Conservation (phyloP, 2,888 invertebrate species). For the Diabrotica balteata region DNA sequence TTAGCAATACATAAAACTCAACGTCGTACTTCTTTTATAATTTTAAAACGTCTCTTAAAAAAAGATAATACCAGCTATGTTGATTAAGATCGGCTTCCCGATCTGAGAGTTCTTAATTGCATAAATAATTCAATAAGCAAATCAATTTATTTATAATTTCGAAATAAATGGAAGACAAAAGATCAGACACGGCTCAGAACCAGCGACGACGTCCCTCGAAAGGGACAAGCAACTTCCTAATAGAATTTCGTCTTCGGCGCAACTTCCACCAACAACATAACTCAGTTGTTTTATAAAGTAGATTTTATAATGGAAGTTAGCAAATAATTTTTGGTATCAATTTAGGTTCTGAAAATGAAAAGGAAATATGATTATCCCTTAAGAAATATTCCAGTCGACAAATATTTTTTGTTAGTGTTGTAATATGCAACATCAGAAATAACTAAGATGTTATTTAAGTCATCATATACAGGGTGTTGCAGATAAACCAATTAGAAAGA, state of each 20-base stretch:
- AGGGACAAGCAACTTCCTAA: constrained; percentile 2
- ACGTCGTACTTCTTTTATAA: too few relatives aligned
- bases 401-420: too few relatives aligned
- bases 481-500: too few relatives aligned
- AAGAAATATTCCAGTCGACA: too few relatives aligned
- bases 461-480: too few relatives aligned
- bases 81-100: too few relatives aligned
- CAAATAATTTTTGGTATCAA: constrained; percentile 27
- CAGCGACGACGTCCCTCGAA: not conserved
- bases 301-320: constrained; percentile 24
- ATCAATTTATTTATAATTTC: not conserved
- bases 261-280: constrained; percentile 22
- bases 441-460: too few relatives aligned
- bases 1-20: too few relatives aligned
- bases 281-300: constrained; percentile 21
- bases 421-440: too few relatives aligned
- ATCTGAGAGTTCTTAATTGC: not conserved
- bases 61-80: too few relatives aligned
- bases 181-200: not conserved
- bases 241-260: constrained; percentile 7
- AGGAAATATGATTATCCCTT: constrained; percentile 26
- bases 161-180: not conserved
- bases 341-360: constrained; percentile 20
- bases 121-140: not conserved
- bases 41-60: too few relatives aligned